phyloP scores from a whole-genome alignment of 2,888 invertebrate species.

The Hypena proboscidalis region DNA sequence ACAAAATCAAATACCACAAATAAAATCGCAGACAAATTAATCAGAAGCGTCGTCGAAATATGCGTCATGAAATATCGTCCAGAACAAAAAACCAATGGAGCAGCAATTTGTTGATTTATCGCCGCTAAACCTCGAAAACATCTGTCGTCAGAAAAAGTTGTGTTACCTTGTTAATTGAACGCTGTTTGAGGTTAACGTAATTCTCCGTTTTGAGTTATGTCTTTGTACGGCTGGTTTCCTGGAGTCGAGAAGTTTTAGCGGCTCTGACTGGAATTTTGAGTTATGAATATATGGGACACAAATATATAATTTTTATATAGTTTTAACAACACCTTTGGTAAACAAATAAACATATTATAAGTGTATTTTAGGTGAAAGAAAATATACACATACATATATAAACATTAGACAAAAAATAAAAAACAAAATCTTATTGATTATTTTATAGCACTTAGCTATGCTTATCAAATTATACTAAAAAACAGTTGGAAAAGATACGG shows the following conservation, averaged over 20 bases:
- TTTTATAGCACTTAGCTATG: too few species aligned
- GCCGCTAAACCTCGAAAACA: constrained; percentile 56
- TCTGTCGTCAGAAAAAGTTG: constrained; percentile 59
- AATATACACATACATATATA: too few species aligned
- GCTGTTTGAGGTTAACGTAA: constrained; percentile 36
- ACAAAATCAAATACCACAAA: constrained; percentile 33
- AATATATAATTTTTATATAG: too few species aligned
- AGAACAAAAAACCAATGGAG: constrained; percentile 61
- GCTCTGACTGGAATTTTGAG: too few species aligned
- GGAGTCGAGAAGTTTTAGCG: neutral
- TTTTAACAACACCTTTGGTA: neutral
- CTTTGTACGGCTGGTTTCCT: neutral
- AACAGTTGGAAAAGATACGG: too few species aligned
- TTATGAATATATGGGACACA: too few species aligned
- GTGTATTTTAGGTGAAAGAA: too few species aligned
- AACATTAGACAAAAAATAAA: too few species aligned
- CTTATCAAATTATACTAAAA: too few species aligned
- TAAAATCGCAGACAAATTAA: constrained; percentile 69
- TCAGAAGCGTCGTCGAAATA: constrained; percentile 74
- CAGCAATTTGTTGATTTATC: constrained; percentile 67
- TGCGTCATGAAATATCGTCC: constrained; percentile 69
- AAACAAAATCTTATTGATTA: too few species aligned
- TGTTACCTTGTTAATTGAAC: constrained; percentile 51
- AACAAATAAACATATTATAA: neutral
- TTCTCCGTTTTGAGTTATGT: constrained; percentile 7